Evolutionary conservation across 2,888 invertebrate genomes (phyloP).

Genomic region (Punctoribates punctum): DNA sequence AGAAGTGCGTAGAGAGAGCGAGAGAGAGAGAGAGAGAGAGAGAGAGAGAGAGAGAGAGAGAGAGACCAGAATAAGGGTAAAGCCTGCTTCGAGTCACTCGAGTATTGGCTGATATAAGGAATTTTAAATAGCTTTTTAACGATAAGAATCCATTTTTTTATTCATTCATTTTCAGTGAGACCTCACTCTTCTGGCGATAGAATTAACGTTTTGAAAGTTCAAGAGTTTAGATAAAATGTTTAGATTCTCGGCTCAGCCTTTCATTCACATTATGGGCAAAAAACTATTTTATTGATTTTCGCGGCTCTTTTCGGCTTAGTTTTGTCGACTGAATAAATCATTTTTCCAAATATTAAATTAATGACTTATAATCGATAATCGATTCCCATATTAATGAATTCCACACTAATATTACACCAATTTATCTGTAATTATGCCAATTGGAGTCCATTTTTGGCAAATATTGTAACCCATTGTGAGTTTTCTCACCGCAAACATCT

Average conservation of each 20-base stretch:
- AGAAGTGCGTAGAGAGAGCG: too few relatives aligned
- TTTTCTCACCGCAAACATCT: too few relatives aligned
- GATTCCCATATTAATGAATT: background rate
- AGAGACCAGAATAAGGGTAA: too few relatives aligned
- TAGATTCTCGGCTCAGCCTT: background rate
- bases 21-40: too few relatives aligned
- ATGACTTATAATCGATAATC: slow-evolving; percentile 18
- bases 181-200: background rate
- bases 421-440: background rate
- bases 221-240: slow-evolving; percentile 15
- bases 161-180: background rate
- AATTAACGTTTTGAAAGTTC: background rate
- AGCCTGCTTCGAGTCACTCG: too few relatives aligned
- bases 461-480: too few relatives aligned
- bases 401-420: background rate
- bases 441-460: background rate
- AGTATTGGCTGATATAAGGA: background rate
- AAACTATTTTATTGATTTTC: background rate
- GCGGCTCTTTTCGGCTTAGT: background rate
- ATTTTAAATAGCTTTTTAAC: slow-evolving; percentile 27
- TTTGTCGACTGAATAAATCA: slow-evolving; percentile 2
- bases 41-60: too few relatives aligned
- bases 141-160: background rate
- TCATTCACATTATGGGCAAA: too few relatives aligned
- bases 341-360: slow-evolving; percentile 16